Evolutionary conservation across 2,888 invertebrate genomes (phyloP), one percentile per base, ranked within the genome.

Genomic region (Ypsolopha scabrella): DNA sequence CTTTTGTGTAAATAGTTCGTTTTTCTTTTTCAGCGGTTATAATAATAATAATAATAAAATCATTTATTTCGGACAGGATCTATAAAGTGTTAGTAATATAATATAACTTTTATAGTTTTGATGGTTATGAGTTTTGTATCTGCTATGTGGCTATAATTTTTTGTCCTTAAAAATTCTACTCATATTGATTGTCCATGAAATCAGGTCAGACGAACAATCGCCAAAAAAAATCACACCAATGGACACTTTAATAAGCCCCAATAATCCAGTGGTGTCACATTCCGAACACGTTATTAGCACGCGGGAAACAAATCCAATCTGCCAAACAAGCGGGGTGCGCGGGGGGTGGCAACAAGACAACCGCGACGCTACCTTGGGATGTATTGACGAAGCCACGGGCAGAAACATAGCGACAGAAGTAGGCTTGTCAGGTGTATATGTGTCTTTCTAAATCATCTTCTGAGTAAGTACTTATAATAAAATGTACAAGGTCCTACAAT

Each of bases 221-320:
- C 13, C 41, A 41, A 41, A 41, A 43, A 10, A 43, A 9, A 24
- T 43, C 43, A 43, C 14, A 14, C 24, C 43, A 24, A 11, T 7
- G 8, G 14, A 43, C 57, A 24, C 24, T 24, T 24, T 24, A 24
- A 24, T 24, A 24, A 24, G 24, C 24, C 24, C 61, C 55, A 53
- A 57, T 75, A 72, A 77, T 75, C 70, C 65, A 50, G 56, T 53
- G 54, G 59, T 70, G 68, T 70, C 68, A 65, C 63, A 59, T 50
- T 54, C 56, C 55, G 60, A 68, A 60, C 60, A 60, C 58, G 57
- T 65, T 76, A 80, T 80, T 79, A 76, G 75, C 79, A 76, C 80
- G 73, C 75, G 70, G 69, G 67, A 72, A 80, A 80, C 78, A 80
- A 81, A 81, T 78, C 73, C 77, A 79, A 82, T 82, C 75, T 77